Base-by-base conservation (phyloP, 2,797 vertebrate genomes). In the Typhlichthys eigenmanni region DNA sequence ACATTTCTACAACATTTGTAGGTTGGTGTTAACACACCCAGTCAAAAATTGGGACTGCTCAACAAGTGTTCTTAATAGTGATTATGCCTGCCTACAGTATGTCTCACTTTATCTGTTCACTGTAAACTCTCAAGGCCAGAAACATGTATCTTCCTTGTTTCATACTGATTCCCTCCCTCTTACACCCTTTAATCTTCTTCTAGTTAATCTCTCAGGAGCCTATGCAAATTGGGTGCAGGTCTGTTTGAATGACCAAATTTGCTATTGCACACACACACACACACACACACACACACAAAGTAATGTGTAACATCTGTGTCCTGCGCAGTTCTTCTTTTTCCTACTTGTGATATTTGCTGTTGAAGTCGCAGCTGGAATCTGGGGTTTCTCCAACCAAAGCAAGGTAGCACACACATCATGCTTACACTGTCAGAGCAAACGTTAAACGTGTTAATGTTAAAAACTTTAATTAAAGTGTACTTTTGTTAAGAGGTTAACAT, bases 371-470 rank as follows among this genome's bases (percentile, higher is more conserved):
- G 95, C 95, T 49, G 97, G 95, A 12, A 92, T 98, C 87, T 98
- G 95, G 96, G 97, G 95, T 64, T 98, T 98, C 88, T 91, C 94
- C 69, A 96, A 98, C 85, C 96, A 97, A 86, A 92, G 93, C 38
- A 93, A 94, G 94, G 97, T 98, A 83, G n/a, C 45, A 11, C 34
- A 17, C 55, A 45, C 32, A 46, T n/a, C 3, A n/a, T 43, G 4
- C 4, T 10, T 10, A 17, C 1, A 57, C 13, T 14, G 10, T 10
- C 7, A 8, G 9, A n/a, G 7, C 32, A 16, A 16, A 45, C 32
- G 1, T 38, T 5, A 56, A 3, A 38, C 8, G 34, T 38, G 19
- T 24, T 24, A 24, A 24, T 24, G 19, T 38, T 38, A 38, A 38
- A 38, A 38, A 38, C 34, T 38, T 5, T 5, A 8, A 38, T 38